Percentiles rank a stretch among this genome's conserved stretches.
phyloP scores from a whole-genome alignment of 2,113 vertebrate genomes.

The Suricata suricatta region DNA sequence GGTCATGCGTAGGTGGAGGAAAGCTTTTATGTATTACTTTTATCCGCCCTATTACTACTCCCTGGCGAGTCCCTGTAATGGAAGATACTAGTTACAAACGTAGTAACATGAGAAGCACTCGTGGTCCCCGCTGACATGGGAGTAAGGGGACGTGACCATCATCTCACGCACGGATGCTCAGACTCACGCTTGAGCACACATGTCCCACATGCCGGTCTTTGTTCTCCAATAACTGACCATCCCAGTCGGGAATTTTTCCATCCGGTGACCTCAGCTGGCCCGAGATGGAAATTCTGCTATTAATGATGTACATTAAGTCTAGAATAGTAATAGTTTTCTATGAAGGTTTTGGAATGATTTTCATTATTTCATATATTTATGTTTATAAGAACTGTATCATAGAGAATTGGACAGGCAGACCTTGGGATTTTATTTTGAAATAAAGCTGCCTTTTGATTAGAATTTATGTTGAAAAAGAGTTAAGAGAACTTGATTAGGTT shows the following conservation, averaged over 20 bases:
- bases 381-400: not conserved
- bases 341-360: not conserved
- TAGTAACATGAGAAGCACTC: not conserved
- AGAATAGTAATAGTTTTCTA: not conserved
- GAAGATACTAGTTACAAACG: not conserved
- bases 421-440: not conserved
- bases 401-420: not conserved
- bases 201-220: not conserved
- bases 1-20: not conserved
- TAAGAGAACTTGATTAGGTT: not conserved
- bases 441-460: not conserved
- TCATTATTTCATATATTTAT: not conserved
- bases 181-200: not conserved
- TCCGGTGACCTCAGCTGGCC: not conserved
- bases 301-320: not conserved
- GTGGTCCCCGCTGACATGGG: not conserved
- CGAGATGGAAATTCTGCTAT: not conserved
- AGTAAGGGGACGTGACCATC: not conserved
- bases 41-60: not conserved
- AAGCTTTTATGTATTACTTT: not conserved
- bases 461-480: not conserved
- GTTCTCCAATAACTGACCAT: not conserved
- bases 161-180: rapidly evolving
- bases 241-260: not conserved
- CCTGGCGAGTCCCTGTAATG: not conserved